Conservation (phyloP, 2,113 vertebrate genomes). For the Cyprinodon tularosa region DNA sequence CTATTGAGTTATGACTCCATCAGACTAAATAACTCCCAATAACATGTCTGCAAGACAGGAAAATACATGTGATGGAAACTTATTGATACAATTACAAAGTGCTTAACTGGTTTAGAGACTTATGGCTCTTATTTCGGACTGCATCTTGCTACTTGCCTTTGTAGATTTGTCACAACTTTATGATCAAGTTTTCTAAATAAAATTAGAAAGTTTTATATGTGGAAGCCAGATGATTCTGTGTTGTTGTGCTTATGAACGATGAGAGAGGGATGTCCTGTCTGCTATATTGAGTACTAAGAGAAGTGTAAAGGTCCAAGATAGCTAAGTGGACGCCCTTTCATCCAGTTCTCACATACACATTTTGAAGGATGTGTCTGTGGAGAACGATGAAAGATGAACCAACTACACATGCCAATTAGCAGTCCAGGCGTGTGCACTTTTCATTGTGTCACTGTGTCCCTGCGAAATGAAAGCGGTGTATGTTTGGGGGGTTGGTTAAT, state of each 20-base stretch:
- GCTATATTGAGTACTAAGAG: slow-evolving; percentile 4
- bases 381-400: slow-evolving; percentile 61
- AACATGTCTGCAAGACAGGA: slow-evolving; percentile 45
- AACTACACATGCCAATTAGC: slow-evolving; percentile 63
- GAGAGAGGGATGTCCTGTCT: slow-evolving; percentile 21
- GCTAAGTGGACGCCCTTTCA: slow-evolving; percentile 51
- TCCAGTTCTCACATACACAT: slow-evolving; percentile 21
- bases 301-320: slow-evolving; percentile 17
- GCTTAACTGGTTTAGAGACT: slow-evolving; percentile 62
- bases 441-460: slow-evolving; percentile 33
- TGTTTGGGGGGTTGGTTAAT: slow-evolving; percentile 67
- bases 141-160: slow-evolving; percentile 23
- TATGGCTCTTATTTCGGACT: slow-evolving; percentile 49
- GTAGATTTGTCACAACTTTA: not conserved
- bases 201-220: slow-evolving; percentile 44
- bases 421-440: slow-evolving; percentile 39
- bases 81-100: slow-evolving; percentile 57
- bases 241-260: slow-evolving; percentile 7
- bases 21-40: slow-evolving; percentile 61
- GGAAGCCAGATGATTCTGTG: slow-evolving; percentile 18
- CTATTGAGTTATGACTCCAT: slow-evolving; percentile 70
- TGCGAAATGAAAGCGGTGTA: slow-evolving; percentile 45
- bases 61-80: slow-evolving; percentile 64
- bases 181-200: slow-evolving; percentile 49
- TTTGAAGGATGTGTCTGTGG: slow-evolving; percentile 39